Base-by-base conservation (phyloP, 2,797 vertebrate species). In the Malurus splendens region DNA sequence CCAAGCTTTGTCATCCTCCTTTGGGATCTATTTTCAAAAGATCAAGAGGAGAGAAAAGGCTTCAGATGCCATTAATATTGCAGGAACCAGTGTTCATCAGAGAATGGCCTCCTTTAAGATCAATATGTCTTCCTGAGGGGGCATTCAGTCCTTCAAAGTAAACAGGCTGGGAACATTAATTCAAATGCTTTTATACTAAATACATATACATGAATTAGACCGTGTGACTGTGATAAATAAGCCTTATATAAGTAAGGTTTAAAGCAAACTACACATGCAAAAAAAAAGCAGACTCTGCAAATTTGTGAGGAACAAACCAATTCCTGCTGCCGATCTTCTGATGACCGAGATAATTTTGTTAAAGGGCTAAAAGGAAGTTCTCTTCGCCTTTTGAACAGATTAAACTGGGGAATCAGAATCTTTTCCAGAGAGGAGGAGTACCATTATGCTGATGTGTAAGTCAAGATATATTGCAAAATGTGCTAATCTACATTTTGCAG, bases 21-120 rank as follows among this genome's bases (percentile, higher is more conserved):
- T 50, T 7, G 96, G 93, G 96, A 96, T 93, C 87, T 87, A 92
- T 95, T 95, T 95, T 94, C 89, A 95, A 94, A 96, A 94, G 97
- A 97, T 96, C 95, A 96, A 96, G 96, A 95, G 89, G 44, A 86
- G 81, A 92, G 92, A 90, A 89, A 85, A 92, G 84, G 82, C 92
- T 96, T 97, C 95, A 96, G 87, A 96, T 96, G 93, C 91, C 94
- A 97, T 97, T 96, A 97, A 97, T 97, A 97, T 96, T 97, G 76
- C 94, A 97, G 88, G 52, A 96, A 74, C 41, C 86, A 42, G 59
- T 27, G 74, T 89, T 96, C 94, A 95, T 95, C 88, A 62, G 96
- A 95, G 94, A 94, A 80, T 12, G 27, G 87, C 89, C 95, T 94
- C 90, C 87, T 93, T 95, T 94, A 92, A 95, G 92, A 96, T 95